Conservation (phyloP, 2,797 vertebrate species). For the Danio choprae region DNA sequence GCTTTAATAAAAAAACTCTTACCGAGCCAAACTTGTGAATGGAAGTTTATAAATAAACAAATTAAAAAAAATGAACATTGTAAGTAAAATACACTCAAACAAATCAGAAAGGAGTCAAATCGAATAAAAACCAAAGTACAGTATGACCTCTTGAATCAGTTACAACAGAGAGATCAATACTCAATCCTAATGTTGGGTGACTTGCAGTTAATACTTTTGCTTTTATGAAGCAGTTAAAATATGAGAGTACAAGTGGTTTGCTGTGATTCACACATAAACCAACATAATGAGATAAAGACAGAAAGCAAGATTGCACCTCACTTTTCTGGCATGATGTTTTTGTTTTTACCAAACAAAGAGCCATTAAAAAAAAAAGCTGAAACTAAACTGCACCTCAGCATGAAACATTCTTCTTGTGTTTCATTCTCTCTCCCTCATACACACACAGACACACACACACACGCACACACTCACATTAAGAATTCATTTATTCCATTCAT, state of each 20-base stretch:
- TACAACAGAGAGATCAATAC: not conserved
- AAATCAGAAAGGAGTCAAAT: not conserved
- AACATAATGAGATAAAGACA: not conserved
- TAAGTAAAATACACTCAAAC: no score
- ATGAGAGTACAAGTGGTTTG: not conserved
- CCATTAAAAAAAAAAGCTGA: constrained; percentile 3
- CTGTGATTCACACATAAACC: not conserved
- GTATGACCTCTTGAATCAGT: not conserved
- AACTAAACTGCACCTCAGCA: constrained; percentile 42
- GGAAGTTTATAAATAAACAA: no score
- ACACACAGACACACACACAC: constrained; percentile 11
- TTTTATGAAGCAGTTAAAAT: not conserved
- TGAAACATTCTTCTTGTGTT: constrained; percentile 40
- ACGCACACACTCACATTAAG: constrained; percentile 49
- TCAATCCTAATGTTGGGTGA: not conserved
- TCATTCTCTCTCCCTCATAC: constrained; percentile 32
- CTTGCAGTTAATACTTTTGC: not conserved
- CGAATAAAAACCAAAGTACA: not conserved
- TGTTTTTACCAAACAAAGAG: constrained; percentile 42
- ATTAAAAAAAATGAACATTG: no score
- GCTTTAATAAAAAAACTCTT: no score
- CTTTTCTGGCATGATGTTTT: not conserved
- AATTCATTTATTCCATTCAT: constrained; percentile 55
- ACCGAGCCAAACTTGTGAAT: no score
- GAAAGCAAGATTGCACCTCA: constrained; percentile 7